Evolutionary conservation across 2,797 vertebrate species (phyloP), one percentile per base, ranked within the genome.

Genomic region (Enteromius argenteus): DNA sequence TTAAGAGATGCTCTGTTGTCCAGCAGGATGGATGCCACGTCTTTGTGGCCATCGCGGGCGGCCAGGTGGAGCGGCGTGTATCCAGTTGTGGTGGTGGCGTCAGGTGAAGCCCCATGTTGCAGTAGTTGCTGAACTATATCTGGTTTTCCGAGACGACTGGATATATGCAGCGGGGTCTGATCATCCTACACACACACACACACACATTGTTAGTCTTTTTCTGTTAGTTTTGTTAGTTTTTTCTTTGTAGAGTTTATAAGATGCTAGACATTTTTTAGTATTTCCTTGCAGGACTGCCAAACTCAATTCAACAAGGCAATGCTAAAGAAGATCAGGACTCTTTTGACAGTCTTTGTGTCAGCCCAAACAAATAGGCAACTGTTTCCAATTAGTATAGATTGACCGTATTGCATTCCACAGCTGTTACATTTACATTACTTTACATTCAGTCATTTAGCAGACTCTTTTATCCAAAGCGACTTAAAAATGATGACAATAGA

Each of bases 81-180:
- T 23, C 98, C 98, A 0, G 98, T 98, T 0, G 95, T 96, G 0
- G 97, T 99, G n/a, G 96, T 96, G 84, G 98, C 94, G 0, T 99
- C 97, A 0, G 97, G 95, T 32, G 92, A 95, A 0, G 98, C 97
- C 68, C 97, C 97, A 67, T 96, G 96, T 72, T 96, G 94, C 51
- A 99, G 90, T 73, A 99, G 93, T 93, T 97, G 97, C 82, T 97
- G 97, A 17, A 99, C 96, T 15, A 99, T 99, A 84, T 99, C 98
- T 0, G 96, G 96, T 87, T 99, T 99, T 3, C 98, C 98, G 51
- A 99, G 91, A 3, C 98, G 96, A 71, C 97, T 97, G 6, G 98
- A 96, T 89, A 99, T 99, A 91, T 99, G 98, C 90, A 99, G 94
- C 0, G 98, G 97, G 0, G 98, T 99, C 93, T 99, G 98, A 90